Conservation (phyloP, 2,113 vertebrate genomes). For the Syngnathoides biaculeatus region DNA sequence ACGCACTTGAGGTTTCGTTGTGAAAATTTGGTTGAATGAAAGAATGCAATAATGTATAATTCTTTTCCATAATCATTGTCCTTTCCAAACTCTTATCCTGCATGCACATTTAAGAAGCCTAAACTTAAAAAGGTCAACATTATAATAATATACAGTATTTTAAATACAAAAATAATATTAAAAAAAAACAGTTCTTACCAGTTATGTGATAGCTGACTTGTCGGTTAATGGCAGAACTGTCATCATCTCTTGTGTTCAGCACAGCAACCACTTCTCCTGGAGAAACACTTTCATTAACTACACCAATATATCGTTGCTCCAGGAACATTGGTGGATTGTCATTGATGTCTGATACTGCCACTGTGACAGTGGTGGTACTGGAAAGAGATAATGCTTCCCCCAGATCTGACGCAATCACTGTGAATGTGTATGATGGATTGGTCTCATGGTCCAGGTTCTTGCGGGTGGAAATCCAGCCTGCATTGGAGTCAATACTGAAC, state of each 20-base stretch:
- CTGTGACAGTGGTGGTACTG: constrained; percentile 81
- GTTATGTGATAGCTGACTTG: constrained; percentile 98
- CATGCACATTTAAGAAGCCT: neutral
- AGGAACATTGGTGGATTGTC: constrained; percentile 88
- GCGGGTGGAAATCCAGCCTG: constrained; percentile 91
- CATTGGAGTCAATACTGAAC: constrained; percentile 88
- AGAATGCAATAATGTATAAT: neutral
- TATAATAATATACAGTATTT: neutral
- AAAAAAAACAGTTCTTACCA: constrained; percentile 72
- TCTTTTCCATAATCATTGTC: neutral
- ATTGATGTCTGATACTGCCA: constrained; percentile 88
- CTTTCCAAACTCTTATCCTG: neutral
- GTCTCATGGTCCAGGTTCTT: constrained; percentile 90
- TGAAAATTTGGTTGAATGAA: neutral
- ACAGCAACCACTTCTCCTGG: constrained; percentile 93
- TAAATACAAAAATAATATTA: neutral
- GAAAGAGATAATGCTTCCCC: constrained; percentile 86
- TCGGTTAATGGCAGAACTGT: constrained; percentile 85
- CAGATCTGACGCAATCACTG: constrained; percentile 88
- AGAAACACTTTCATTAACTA: constrained; percentile 87
- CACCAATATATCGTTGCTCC: constrained; percentile 82
- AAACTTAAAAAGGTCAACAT: neutral
- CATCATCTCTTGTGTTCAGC: constrained; percentile 89
- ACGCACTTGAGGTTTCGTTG: neutral
- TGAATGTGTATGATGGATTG: constrained; percentile 82